A percentile compares a stretch with the other conserved stretches of the same genome.
Conservation (phyloP, 1,140 invertebrate species). For the Musca vetustissima region DNA sequence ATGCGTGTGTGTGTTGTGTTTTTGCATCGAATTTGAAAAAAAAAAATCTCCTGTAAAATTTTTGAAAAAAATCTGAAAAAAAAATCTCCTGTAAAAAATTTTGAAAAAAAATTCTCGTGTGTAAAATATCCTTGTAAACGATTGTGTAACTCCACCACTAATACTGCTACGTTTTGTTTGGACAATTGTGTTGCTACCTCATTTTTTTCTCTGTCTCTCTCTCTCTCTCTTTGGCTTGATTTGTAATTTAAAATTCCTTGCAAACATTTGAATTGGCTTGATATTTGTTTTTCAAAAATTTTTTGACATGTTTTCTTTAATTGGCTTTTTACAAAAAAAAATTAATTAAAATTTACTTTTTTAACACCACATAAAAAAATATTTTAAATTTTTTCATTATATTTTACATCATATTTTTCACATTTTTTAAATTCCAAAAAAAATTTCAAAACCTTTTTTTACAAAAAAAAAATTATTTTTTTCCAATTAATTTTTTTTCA, state of each 20-base stretch:
- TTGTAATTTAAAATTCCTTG: background rate
- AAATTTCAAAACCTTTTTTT: too few relatives aligned
- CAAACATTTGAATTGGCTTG: conserved; percentile 6
- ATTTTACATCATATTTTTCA: too few relatives aligned
- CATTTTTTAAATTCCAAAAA: too few relatives aligned
- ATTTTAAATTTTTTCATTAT: too few relatives aligned
- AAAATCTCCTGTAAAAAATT: conserved; percentile 19
- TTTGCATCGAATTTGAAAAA: too few relatives aligned
- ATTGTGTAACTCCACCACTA: background rate
- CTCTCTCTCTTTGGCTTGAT: conserved; percentile 9
- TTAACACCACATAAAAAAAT: too few relatives aligned
- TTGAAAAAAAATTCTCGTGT: background rate
- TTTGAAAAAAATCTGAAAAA: too few relatives aligned
- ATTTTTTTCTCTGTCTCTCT: background rate
- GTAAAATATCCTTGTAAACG: conserved; percentile 16
- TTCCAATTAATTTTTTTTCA: too few relatives aligned
- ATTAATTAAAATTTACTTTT: background rate
- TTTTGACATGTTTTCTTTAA: background rate
- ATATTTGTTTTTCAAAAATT: conserved; percentile 6
- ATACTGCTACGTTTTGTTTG: background rate
- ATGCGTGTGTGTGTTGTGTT: too few relatives aligned
- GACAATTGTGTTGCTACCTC: background rate
- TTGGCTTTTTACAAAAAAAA: conserved; percentile 1
- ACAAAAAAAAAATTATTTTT: too few relatives aligned
- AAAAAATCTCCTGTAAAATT: conserved; percentile 3